phyloP scores from a whole-genome alignment of 2,113 vertebrate genomes.

The Lamprologus lemairii region DNA sequence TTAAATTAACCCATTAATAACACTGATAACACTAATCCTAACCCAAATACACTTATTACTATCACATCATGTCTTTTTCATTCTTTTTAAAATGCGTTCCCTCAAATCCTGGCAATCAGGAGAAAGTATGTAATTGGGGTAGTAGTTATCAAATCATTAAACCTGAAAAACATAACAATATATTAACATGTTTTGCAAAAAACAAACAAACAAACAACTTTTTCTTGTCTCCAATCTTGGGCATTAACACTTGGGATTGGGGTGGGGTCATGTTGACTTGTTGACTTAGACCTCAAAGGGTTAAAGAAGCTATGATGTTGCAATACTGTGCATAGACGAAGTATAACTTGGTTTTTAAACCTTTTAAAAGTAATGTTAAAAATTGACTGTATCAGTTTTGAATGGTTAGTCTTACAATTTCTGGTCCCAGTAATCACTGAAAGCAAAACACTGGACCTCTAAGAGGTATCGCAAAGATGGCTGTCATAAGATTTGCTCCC shows the following conservation, averaged over 20 bases:
- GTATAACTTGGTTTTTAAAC: not conserved
- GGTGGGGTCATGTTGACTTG: not conserved
- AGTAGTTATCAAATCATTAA: not conserved
- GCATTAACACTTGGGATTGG: not conserved
- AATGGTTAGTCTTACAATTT: not conserved
- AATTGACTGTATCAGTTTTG: not conserved
- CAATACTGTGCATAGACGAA: not conserved
- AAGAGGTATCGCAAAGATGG: not conserved
- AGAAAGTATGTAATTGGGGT: not conserved
- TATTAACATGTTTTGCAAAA: not conserved
- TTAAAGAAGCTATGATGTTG: not conserved
- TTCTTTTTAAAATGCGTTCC: not conserved
- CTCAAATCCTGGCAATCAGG: not conserved
- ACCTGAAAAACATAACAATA: not conserved
- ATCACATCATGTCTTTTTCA: not conserved
- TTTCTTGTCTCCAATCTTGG: not conserved
- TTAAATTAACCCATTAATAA: not conserved
- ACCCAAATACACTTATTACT: not conserved
- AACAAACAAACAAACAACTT: not conserved
- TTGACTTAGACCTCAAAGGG: not conserved
- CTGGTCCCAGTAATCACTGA: not conserved
- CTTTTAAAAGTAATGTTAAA: not conserved
- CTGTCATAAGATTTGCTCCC: not conserved
- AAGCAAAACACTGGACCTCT: not conserved
- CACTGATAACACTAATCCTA: not conserved